Conservation (phyloP, 2,888 invertebrate species). For the Neelides folsomi region DNA sequence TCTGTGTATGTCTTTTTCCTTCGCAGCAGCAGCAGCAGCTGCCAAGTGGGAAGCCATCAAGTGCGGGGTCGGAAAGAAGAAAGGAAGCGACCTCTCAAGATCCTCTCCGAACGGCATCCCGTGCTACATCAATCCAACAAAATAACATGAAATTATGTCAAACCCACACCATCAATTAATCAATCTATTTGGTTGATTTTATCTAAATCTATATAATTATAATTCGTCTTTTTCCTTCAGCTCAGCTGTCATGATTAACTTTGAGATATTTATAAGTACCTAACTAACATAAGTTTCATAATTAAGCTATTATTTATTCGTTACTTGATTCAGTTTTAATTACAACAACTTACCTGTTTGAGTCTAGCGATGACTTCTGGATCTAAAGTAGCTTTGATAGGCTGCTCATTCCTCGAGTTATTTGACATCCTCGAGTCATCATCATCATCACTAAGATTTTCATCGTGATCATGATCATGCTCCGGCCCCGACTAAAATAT, state of each 20-base stretch:
- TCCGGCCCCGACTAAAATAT: slow-evolving; percentile 29
- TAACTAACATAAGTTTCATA: too few species aligned
- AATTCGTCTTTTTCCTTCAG: too few species aligned
- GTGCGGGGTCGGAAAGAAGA: slow-evolving; percentile 29
- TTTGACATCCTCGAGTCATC: slow-evolving; percentile 33
- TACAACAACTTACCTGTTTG: slow-evolving; percentile 22
- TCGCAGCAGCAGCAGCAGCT: slow-evolving; percentile 29
- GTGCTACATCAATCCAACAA: slow-evolving; percentile 12
- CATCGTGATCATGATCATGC: slow-evolving; percentile 31
- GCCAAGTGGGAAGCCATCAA: slow-evolving; percentile 31
- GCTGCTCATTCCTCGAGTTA: slow-evolving; percentile 29
- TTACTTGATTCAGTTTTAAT: not conserved
- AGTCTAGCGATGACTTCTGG: slow-evolving; percentile 31
- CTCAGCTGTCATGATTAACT: too few species aligned
- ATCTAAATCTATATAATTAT: too few species aligned
- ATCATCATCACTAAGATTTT: slow-evolving; percentile 13
- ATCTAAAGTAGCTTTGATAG: slow-evolving; percentile 30
- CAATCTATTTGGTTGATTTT: too few species aligned
- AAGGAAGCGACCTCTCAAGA: slow-evolving; percentile 23
- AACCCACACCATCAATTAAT: too few species aligned
- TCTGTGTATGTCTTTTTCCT: slow-evolving; percentile 19
- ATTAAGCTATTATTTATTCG: too few species aligned
- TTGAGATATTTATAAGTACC: too few species aligned
- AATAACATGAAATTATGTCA: too few species aligned
- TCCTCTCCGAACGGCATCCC: slow-evolving; percentile 29